Evolutionary conservation across 2,888 invertebrate genomes (phyloP).

Genomic region (Lutraria lutraria): DNA sequence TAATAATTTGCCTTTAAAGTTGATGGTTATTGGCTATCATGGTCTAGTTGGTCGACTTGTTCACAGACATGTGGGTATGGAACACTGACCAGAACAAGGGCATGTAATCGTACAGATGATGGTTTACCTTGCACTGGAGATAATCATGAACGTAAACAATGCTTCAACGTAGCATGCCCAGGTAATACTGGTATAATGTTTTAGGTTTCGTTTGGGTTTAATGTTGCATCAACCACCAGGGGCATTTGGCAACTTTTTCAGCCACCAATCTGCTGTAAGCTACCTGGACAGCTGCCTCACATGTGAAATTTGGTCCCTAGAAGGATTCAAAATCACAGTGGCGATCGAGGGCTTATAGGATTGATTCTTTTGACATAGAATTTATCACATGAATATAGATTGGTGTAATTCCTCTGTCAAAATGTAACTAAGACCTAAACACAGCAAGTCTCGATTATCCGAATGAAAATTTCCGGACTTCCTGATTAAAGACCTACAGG

Average conservation of each 20-base stretch:
- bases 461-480: not conserved
- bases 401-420: not conserved
- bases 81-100: not conserved
- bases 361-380: not conserved
- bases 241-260: too few relatives aligned
- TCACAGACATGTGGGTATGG: slow-evolving; percentile 14
- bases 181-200: not conserved
- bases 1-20: not conserved
- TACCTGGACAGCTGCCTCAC: too few relatives aligned
- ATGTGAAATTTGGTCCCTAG: too few relatives aligned
- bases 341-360: too few relatives aligned
- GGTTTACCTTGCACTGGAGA: not conserved
- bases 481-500: too few relatives aligned
- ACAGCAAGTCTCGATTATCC: not conserved
- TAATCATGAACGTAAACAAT: not conserved
- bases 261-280: too few relatives aligned
- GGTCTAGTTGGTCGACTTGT: slow-evolving; percentile 17
- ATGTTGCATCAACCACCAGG: too few relatives aligned
- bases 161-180: not conserved
- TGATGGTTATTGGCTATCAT: slow-evolving; percentile 16
- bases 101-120: not conserved
- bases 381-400: not conserved
- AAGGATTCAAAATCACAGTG: too few relatives aligned
- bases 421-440: too few relatives aligned
- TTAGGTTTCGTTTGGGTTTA: too few relatives aligned